These are phyloP conservation scores for Acropternis orthonyx DNA, from an alignment of 2,797 vertebrate species.

Conservation along the genomic window DNA sequence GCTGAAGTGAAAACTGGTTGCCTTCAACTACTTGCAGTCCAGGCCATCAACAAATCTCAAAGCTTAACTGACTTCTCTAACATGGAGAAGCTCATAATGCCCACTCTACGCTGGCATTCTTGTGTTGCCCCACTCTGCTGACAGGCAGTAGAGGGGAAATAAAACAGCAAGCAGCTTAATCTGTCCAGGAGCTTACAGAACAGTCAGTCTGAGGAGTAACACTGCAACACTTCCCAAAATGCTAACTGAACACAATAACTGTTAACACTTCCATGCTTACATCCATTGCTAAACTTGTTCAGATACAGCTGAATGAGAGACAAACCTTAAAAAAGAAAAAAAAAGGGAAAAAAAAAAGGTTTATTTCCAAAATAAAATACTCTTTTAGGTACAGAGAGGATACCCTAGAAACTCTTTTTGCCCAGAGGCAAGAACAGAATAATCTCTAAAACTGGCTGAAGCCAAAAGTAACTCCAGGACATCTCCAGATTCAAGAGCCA, in stretches of 20 bases:
- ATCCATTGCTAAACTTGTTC: neutral
- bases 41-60: neutral
- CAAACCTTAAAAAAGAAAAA: neutral
- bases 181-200: neutral
- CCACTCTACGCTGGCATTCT: fast-evolving
- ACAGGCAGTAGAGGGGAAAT: neutral
- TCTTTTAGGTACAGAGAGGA: neutral
- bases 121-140: neutral
- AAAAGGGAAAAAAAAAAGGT: too few species aligned
- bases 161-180: neutral
- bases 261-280: neutral
- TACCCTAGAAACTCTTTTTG: neutral
- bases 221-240: neutral
- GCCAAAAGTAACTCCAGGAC: neutral
- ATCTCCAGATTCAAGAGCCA: neutral
- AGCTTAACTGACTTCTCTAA: neutral
- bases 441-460: neutral
- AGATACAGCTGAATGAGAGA: neutral
- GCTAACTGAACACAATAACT: neutral
- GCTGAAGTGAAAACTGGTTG: neutral
- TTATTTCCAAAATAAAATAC: neutral
- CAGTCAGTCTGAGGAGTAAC: neutral
- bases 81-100: neutral
- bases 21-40: neutral
- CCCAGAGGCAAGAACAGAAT: neutral